A percentile compares a stretch with the other conserved stretches of the same genome.
Evolutionary conservation across 53 echinoderm and acorn worm genomes (phyloP).

Genomic region (Paelopatides confundens): DNA sequence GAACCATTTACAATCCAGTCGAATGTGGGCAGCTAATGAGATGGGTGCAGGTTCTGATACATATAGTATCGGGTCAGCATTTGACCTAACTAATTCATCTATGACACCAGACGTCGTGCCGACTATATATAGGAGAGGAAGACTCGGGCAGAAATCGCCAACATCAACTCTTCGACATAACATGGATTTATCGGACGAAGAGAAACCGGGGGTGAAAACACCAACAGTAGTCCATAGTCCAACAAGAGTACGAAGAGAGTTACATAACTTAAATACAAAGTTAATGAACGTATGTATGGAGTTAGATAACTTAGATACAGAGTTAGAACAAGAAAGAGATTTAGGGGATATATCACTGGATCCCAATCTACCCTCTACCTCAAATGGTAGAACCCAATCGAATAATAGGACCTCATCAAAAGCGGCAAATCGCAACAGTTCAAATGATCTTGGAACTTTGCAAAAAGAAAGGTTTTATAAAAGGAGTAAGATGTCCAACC

Average conservation of each 20-base stretch:
- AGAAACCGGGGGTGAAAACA: conserved; percentile 30
- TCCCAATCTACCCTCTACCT: not conserved
- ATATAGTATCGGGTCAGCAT: conserved; percentile 42
- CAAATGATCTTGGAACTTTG: conserved; percentile 32
- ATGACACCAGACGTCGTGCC: conserved; percentile 40
- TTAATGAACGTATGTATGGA: not conserved
- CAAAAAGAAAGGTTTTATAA: conserved; percentile 27
- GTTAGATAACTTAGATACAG: not conserved
- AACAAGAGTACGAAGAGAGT: not conserved
- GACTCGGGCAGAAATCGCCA: conserved; percentile 39
- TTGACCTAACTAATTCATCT: not conserved
- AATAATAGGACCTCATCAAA: not conserved
- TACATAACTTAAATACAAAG: not conserved
- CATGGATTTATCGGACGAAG: conserved; percentile 41
- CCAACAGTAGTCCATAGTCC: conserved; percentile 12
- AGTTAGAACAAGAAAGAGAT: not conserved
- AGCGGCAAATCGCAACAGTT: not conserved
- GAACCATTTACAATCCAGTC: conserved; percentile 32
- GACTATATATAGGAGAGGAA: not conserved
- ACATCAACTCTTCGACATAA: conserved; percentile 59
- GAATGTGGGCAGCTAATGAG: not conserved
- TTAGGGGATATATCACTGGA: conserved; percentile 1
- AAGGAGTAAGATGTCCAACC: not conserved
- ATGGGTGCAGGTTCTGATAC: not conserved
- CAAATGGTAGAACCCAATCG: not conserved